Conservation (phyloP, 2,888 invertebrate genomes). For the Melolontha melolontha region DNA sequence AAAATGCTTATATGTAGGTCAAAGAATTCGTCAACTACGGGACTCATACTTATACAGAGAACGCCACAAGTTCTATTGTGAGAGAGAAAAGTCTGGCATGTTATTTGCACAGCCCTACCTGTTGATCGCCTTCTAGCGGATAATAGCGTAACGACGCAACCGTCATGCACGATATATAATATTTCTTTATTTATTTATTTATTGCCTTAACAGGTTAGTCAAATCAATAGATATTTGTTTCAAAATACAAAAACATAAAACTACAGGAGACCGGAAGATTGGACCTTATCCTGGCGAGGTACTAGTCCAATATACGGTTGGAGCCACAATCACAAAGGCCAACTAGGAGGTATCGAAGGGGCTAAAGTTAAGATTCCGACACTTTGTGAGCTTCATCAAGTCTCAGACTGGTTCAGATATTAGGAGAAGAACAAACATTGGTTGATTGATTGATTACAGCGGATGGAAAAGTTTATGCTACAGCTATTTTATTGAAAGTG, state of each 20-base stretch:
- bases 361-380: conserved; percentile 93
- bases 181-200: too few species aligned
- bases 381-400: conserved; percentile 89
- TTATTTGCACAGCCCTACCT: too few species aligned
- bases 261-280: conserved; percentile 88
- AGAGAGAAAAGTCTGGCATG: too few species aligned
- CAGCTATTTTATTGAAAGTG: conserved; percentile 67
- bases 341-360: conserved; percentile 94
- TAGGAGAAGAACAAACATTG: conserved; percentile 95
- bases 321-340: conserved; percentile 98
- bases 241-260: neutral
- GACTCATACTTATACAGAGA: too few species aligned
- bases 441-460: conserved; percentile 95
- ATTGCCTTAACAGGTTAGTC: conserved; percentile 88
- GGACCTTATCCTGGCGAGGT: conserved; percentile 95
- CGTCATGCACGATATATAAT: too few species aligned
- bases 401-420: conserved; percentile 87
- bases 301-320: conserved; percentile 90
- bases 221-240: neutral
- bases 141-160: too few species aligned
- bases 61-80: too few species aligned
- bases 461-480: conserved; percentile 92
- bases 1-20: too few species aligned
- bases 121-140: too few species aligned
- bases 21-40: too few species aligned